Percentiles rank a stretch among this genome's conserved stretches.
Conservation (phyloP, 2,888 invertebrate genomes). For the Brachyptera risi region DNA sequence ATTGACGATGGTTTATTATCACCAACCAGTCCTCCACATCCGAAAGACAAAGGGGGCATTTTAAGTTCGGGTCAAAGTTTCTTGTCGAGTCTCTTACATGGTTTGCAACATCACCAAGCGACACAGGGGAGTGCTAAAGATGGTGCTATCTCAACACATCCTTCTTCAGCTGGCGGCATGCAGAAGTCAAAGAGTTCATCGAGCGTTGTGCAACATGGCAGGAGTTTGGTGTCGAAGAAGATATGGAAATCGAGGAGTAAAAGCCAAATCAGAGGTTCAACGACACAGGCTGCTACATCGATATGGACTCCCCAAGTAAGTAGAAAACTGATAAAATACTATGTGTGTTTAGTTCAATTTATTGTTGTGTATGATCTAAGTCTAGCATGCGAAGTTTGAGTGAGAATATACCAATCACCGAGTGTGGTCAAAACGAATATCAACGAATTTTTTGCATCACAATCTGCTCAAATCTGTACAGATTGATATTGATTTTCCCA, state of each 20-base stretch:
- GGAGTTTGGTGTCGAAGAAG: slow-evolving; percentile 72
- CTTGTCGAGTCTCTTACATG: slow-evolving; percentile 58
- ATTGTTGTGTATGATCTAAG: too few relatives aligned
- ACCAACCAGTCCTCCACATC: slow-evolving; percentile 45
- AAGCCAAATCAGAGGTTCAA: slow-evolving; percentile 64
- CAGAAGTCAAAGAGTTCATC: slow-evolving; percentile 88
- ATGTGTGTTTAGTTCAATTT: too few relatives aligned
- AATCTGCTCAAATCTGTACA: too few relatives aligned
- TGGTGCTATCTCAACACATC: slow-evolving; percentile 35
- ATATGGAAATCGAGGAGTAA: slow-evolving; percentile 83
- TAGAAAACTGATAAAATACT: too few relatives aligned
- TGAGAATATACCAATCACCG: too few relatives aligned
- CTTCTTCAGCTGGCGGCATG: slow-evolving; percentile 64
- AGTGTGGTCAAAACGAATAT: too few relatives aligned
- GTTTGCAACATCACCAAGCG: slow-evolving; percentile 45
- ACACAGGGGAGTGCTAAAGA: slow-evolving; percentile 45
- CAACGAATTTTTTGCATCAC: too few relatives aligned
- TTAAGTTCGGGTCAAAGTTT: slow-evolving; percentile 56
- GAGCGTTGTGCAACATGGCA: slow-evolving; percentile 72
- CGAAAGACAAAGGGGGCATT: slow-evolving; percentile 40
- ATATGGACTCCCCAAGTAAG: slow-evolving; percentile 83
- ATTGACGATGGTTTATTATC: slow-evolving; percentile 44
- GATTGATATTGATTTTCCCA: too few relatives aligned
- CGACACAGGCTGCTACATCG: too few relatives aligned
- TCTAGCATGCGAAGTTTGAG: too few relatives aligned